Percentiles rank a stretch among this genome's conserved stretches.
Evolutionary conservation across 2,797 vertebrate species (phyloP).

Genomic region (Phrynocephalus forsythii): DNA sequence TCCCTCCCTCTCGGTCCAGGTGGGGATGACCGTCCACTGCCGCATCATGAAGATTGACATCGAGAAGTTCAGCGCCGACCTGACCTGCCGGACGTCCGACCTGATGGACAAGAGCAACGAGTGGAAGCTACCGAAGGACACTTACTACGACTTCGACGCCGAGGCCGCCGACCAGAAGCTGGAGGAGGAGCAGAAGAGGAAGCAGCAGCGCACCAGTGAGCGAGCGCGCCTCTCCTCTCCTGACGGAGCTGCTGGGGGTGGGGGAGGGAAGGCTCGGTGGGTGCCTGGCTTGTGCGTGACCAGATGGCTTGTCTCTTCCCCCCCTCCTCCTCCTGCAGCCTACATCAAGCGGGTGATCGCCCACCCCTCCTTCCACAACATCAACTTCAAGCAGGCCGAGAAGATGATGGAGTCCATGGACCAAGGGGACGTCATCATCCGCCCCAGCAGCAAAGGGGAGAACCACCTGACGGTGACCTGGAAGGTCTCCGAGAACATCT

Average conservation of each 20-base stretch:
- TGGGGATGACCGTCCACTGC: conserved; percentile 98
- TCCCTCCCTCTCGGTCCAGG: conserved; percentile 77
- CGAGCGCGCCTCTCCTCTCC: conserved; percentile 23
- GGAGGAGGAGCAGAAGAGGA: conserved; percentile 95
- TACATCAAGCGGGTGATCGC: conserved; percentile 99
- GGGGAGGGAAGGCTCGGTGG: no score
- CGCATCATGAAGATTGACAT: conserved; percentile 99
- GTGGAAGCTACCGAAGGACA: conserved; percentile 98
- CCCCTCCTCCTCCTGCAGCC: conserved; percentile 75
- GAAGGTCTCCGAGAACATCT: conserved; percentile 97
- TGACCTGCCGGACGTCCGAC: conserved; percentile 97
- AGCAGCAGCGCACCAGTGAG: conserved; percentile 96
- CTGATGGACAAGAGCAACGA: conserved; percentile 97
- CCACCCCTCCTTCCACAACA: conserved; percentile 99
- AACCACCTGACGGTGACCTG: conserved; percentile 98
- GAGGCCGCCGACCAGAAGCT: conserved; percentile 93
- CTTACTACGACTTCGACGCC: conserved; percentile 95
- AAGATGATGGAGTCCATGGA: conserved; percentile 99
- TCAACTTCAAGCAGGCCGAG: conserved; percentile 99
- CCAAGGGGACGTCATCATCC: conserved; percentile 96
- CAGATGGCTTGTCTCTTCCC: conserved; percentile 19
- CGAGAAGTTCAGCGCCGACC: conserved; percentile 97
- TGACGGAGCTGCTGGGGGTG: no score
- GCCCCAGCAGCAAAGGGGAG: conserved; percentile 98
- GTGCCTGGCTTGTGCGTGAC: no score